phyloP scores from a whole-genome alignment of 2,113 vertebrate genomes.

The Cricetomys ansorgei region DNA sequence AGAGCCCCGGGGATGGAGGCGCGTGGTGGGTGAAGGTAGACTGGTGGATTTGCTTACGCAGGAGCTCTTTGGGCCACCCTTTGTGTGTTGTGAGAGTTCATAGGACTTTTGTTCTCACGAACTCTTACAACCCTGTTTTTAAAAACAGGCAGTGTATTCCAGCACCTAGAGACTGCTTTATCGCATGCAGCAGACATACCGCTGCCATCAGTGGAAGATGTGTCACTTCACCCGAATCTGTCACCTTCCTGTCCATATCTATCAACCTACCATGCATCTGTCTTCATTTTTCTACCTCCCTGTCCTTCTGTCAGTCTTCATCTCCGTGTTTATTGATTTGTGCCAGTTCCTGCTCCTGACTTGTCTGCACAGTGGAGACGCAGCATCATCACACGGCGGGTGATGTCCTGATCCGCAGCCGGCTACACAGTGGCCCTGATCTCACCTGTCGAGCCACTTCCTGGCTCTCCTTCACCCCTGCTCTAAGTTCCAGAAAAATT shows the following conservation, averaged over 20 bases:
- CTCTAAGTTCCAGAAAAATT: not conserved
- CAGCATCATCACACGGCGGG: too few relatives aligned
- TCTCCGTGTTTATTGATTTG: not conserved
- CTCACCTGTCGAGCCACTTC: not conserved
- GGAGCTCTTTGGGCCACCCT: not conserved
- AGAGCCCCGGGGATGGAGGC: not conserved
- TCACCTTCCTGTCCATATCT: not conserved
- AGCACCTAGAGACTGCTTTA: not conserved
- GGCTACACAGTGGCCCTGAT: not conserved
- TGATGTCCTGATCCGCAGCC: rapidly evolving
- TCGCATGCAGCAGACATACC: not conserved
- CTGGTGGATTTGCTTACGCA: not conserved
- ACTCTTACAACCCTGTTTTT: not conserved
- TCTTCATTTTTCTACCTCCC: not conserved
- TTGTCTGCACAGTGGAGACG: not conserved
- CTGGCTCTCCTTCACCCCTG: not conserved
- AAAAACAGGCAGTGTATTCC: not conserved
- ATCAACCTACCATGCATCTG: not conserved
- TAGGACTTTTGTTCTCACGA: not conserved
- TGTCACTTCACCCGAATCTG: not conserved
- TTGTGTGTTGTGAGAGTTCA: not conserved
- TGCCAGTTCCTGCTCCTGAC: not conserved
- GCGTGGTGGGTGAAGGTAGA: not conserved
- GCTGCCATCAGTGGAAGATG: not conserved
- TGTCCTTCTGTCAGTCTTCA: not conserved